Evolutionary conservation across 2,113 vertebrate species (phyloP).

Genomic region (Menidia beryllina): DNA sequence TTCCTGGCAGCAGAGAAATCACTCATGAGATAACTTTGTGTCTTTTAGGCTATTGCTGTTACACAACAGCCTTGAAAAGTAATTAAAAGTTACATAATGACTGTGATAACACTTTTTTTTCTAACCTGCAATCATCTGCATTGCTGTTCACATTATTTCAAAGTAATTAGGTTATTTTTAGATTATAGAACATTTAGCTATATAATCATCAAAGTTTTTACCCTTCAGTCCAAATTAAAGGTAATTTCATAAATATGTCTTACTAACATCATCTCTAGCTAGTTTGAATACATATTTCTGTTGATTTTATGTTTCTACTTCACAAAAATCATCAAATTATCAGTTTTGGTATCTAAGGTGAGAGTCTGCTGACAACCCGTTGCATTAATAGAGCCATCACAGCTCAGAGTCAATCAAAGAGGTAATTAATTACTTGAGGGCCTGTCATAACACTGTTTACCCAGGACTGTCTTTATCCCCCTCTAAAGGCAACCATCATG

Average conservation of each 20-base stretch:
- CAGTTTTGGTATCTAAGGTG: background rate
- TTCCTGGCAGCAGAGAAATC: conserved; percentile 11
- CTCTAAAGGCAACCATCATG: background rate
- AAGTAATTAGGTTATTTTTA: background rate
- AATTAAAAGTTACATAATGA: conserved; percentile 28
- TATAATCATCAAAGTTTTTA: background rate
- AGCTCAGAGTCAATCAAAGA: conserved; percentile 8
- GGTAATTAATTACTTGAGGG: conserved; percentile 8
- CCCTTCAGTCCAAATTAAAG: background rate
- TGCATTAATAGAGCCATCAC: conserved; percentile 5
- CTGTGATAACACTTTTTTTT: background rate
- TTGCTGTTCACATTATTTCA: background rate
- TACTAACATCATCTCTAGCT: background rate
- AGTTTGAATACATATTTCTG: background rate
- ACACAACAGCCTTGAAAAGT: conserved; percentile 10
- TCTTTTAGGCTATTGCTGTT: conserved; percentile 9
- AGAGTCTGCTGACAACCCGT: background rate
- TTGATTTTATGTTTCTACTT: background rate
- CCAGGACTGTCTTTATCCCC: background rate
- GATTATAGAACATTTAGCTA: background rate
- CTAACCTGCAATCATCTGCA: conserved; percentile 17
- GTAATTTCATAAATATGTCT: background rate
- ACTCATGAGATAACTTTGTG: conserved; percentile 6
- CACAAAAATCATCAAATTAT: background rate
- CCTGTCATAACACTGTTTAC: conserved; percentile 25